These are phyloP conservation scores for Heterotis niloticus DNA, from an alignment of 2,113 vertebrate species.

Conservation along the genomic window DNA sequence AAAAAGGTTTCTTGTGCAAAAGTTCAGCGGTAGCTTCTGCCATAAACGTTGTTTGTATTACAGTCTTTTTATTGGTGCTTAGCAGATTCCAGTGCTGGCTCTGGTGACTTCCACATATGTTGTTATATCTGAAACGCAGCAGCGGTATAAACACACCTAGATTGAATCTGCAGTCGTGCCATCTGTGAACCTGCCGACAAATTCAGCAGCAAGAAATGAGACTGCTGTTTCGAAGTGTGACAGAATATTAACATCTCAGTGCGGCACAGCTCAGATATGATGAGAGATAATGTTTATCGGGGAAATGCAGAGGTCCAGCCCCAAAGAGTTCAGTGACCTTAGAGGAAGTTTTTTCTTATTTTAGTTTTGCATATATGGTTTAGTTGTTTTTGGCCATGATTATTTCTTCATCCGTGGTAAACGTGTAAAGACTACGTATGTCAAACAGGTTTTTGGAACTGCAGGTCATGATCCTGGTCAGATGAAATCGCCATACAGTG, in stretches of 20 bases:
- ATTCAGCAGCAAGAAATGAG: neutral
- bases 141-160: neutral
- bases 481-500: neutral
- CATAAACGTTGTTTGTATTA: neutral
- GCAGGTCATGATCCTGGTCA: neutral
- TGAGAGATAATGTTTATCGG: neutral
- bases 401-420: neutral
- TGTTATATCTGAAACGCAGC: neutral
- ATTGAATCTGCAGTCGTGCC: neutral
- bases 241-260: constrained; percentile 10
- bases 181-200: neutral
- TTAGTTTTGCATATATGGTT: neutral
- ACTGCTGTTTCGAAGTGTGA: neutral
- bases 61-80: neutral
- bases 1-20: neutral
- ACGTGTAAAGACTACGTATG: neutral
- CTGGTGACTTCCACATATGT: neutral
- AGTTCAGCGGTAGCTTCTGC: neutral
- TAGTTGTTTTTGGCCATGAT: neutral
- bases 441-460: neutral
- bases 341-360: neutral
- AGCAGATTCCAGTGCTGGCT: neutral
- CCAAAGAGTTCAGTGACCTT: neutral
- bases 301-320: neutral
- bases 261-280: neutral